Base-by-base conservation (phyloP, 2,113 vertebrate species). In the Carollia perspicillata region DNA sequence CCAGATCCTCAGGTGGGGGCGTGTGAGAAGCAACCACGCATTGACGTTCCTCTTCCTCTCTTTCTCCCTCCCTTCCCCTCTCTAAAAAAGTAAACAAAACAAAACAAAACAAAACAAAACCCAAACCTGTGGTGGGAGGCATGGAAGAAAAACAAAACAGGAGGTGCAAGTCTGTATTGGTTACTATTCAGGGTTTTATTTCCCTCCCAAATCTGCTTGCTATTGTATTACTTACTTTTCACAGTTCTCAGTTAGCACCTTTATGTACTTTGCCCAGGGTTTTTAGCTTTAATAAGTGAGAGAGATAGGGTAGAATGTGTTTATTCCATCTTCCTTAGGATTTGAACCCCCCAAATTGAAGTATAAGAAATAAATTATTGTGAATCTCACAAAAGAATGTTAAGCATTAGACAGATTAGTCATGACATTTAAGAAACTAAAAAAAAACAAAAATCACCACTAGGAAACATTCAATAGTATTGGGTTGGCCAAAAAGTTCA, bases 381-480 rank as follows among this genome's bases (percentile, higher is more conserved):
- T 88, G n/a, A 89, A n/a, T 8, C 23, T 89, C 47, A 96, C 18
- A 74, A 75, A 75, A 94, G 20, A 71, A 55, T n/a, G 18, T 40
- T 89, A 55, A 63, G 9, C 60, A 55, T 91, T 93, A 83, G 71
- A 78, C 71, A 88, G 88, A 66, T 86, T 72, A 44, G 6, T 75
- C 16, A 58, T 71, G 60, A 30, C 12, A 78, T 87, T 89, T 77
- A 93, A 94, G 84, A 84, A 84, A 97, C 10, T 23, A 78, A 58
- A 84, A 75, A 72, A 88, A 71, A 20, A 51, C 74, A 84, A 80
- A 97, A 71, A 49, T 3, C 42, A 13, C n/a, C 4, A 71, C 23
- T 71, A 93, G 63, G 47, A 42, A 83, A 63, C 4, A 85, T 53
- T 78, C 8, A 84, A 83, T 72, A 88, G 1, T 35, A 22, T 30